Evolutionary conservation across 2,113 vertebrate genomes (phyloP).

Genomic region (Pionites leucogaster): DNA sequence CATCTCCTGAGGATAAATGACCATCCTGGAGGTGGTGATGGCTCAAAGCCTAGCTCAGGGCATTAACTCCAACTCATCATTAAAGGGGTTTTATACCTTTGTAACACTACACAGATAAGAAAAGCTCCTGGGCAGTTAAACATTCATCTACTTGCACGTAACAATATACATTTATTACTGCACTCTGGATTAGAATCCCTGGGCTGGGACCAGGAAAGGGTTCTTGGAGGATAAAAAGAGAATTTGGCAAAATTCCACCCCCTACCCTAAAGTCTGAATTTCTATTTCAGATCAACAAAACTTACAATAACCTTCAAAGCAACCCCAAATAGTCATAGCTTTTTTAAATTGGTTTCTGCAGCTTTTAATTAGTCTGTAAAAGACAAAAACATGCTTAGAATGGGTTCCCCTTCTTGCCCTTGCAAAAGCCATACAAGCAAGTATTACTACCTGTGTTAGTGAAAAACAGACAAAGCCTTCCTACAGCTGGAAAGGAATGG

Average conservation of each 20-base stretch:
- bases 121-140: neutral
- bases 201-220: neutral
- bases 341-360: neutral
- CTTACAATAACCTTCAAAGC: fast-evolving
- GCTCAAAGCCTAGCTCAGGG: neutral
- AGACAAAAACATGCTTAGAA: neutral
- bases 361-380: neutral
- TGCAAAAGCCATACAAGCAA: neutral
- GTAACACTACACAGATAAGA: neutral
- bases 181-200: neutral
- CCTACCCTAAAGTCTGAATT: fast-evolving
- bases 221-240: neutral
- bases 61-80: neutral
- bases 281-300: neutral
- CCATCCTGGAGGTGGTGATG: neutral
- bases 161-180: neutral
- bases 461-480: neutral
- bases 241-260: fast-evolving
- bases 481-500: fast-evolving
- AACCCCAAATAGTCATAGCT: neutral
- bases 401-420: too few relatives aligned
- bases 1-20: neutral
- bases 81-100: neutral
- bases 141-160: neutral
- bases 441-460: neutral